Evolutionary conservation across 2,888 invertebrate species (phyloP), one percentile per base, ranked within the genome.

Genomic region (Pyrochroa serraticornis): DNA sequence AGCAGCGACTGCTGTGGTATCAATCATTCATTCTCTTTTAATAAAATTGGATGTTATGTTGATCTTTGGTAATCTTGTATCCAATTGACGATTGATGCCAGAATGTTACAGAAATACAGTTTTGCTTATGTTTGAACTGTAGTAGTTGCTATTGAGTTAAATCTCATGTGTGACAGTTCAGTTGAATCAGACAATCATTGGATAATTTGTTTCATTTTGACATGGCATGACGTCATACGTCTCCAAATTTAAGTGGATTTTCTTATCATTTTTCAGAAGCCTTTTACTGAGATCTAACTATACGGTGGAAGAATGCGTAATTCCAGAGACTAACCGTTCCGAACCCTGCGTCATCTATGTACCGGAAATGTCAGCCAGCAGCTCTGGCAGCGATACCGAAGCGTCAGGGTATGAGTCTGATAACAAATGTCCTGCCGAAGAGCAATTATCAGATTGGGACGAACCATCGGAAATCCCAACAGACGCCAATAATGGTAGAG

Each of bases 281-380:
- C 58, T 77, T 46, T 66, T 77, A 44, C 53, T 58, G 42, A 66
- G 70, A 52, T 68, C 66, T 33, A 68, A 71, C 32, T 77, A 74
- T 57, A 63, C 61, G 58, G 60, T 78, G 44, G 75, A 75, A 70
- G 71, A 75, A 72, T 77, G 78, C 60, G 37, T 62, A 7, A 62
- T 68, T 12, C 60, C 63, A 62, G 69, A 71, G 47, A 63, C 66
- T 42, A 65, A 67, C 33, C 59, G 62, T 53, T 44, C 52, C 42
- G 66, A 67, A 63, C 60, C 63, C 42, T 79, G 78, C 62, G 73
- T 77, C 34, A 64, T 77, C 43, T 72, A 74, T 61, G 69, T 73
- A 42, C 67, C 72, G 42, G 65, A 65, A 35, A 71, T 72, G 72
- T 69, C 71, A 44, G 67, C 48, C 54, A 47, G 54, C 34, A 66